Conservation (phyloP, 2,113 vertebrate species). For the Suricata suricatta region DNA sequence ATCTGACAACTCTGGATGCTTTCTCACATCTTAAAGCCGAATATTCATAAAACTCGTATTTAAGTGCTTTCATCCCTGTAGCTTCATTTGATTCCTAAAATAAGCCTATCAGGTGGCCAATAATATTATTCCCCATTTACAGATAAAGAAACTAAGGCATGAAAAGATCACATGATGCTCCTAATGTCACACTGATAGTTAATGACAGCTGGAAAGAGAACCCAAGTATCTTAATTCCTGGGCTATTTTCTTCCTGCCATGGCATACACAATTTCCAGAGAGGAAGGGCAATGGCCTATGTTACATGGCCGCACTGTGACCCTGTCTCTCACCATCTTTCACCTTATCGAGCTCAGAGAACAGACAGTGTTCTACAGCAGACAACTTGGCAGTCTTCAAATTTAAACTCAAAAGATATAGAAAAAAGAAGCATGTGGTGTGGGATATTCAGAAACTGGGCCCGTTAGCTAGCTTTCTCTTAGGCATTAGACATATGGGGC, state of each 20-base stretch:
- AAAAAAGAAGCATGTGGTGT: background rate
- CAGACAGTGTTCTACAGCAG: background rate
- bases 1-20: background rate
- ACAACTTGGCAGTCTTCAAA: background rate
- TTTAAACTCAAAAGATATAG: constrained; percentile 17
- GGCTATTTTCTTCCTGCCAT: background rate
- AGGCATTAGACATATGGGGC: background rate
- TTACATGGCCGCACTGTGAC: background rate
- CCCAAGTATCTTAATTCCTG: background rate
- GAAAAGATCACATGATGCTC: background rate
- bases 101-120: background rate
- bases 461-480: background rate
- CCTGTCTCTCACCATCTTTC: background rate
- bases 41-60: background rate
- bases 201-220: background rate
- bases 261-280: background rate
- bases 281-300: background rate
- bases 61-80: background rate
- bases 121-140: background rate
- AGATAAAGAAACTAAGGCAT: background rate
- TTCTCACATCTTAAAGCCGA: background rate
- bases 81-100: background rate
- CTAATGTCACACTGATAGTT: background rate
- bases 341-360: background rate
- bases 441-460: background rate